Conservation (phyloP, 2,797 vertebrate genomes). For the Falco naumanni region DNA sequence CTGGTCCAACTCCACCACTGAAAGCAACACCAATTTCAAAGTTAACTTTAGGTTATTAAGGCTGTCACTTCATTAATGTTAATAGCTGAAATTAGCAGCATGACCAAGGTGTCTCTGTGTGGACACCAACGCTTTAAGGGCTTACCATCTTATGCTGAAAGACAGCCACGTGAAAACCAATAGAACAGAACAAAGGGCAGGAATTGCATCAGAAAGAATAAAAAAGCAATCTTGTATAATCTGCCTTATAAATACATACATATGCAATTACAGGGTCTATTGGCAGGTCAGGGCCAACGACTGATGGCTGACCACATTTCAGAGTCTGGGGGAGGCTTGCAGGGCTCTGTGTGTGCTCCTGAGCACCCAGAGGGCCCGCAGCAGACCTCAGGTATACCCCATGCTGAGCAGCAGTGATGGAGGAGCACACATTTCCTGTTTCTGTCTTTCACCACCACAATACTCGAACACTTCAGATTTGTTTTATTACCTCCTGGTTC, state of each 20-base stretch:
- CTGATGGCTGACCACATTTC: not conserved
- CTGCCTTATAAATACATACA: accelerated
- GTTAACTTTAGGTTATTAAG: not conserved
- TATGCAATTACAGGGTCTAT: not conserved
- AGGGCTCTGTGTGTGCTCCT: accelerated
- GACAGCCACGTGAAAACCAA: not conserved
- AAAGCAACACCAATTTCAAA: not conserved
- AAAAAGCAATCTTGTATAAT: not conserved
- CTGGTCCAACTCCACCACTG: not conserved
- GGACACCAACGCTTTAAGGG: not conserved
- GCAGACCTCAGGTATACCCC: not conserved
- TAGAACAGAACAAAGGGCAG: not conserved
- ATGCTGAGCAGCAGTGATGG: not conserved
- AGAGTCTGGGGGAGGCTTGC: not conserved
- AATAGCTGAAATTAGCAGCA: not conserved
- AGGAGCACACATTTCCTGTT: not conserved
- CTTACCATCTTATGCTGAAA: not conserved
- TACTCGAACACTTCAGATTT: not conserved
- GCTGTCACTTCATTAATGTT: not conserved
- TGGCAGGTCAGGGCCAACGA: not conserved
- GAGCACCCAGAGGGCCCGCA: not conserved
- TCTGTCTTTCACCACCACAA: not conserved
- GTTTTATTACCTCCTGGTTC: not conserved
- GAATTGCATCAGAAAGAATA: not conserved
- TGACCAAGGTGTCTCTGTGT: not conserved